Evolutionary conservation across 2,888 invertebrate genomes (phyloP).

Genomic region (Platycheirus albimanus): DNA sequence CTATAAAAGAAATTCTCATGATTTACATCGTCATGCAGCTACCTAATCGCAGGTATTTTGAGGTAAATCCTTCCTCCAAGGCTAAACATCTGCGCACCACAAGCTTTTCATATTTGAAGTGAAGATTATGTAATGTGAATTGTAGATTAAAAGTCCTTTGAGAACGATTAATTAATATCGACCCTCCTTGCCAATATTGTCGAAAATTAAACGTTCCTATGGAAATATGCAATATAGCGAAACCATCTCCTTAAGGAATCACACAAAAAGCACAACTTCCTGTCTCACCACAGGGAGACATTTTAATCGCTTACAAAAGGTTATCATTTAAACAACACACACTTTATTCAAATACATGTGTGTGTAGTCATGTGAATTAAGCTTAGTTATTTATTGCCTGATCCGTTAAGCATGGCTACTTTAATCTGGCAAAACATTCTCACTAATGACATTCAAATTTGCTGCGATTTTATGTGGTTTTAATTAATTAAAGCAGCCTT

Average conservation of each 20-base stretch:
- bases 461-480: constrained; percentile 46
- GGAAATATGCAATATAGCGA: neutral
- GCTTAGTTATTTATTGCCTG: constrained; percentile 36
- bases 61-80: too few relatives aligned
- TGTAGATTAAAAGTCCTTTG: too few relatives aligned
- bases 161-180: too few relatives aligned
- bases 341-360: constrained; percentile 28
- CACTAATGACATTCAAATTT: constrained; percentile 55
- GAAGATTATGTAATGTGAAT: too few relatives aligned
- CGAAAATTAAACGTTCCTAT: neutral
- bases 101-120: too few relatives aligned
- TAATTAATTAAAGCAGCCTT: constrained; percentile 24
- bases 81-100: too few relatives aligned
- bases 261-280: neutral
- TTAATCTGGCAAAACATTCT: constrained; percentile 36
- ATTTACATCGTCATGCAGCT: too few relatives aligned
- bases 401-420: constrained; percentile 46
- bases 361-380: constrained; percentile 32
- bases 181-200: too few relatives aligned
- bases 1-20: too few relatives aligned
- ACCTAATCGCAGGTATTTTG: too few relatives aligned
- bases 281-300: neutral
- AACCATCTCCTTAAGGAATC: neutral
- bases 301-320: constrained; percentile 25
- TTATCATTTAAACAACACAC: constrained; percentile 7